phyloP scores from a whole-genome alignment of 37 sponge, comb jelly and placozoan genomes.

The Spongilla lacustris region DNA sequence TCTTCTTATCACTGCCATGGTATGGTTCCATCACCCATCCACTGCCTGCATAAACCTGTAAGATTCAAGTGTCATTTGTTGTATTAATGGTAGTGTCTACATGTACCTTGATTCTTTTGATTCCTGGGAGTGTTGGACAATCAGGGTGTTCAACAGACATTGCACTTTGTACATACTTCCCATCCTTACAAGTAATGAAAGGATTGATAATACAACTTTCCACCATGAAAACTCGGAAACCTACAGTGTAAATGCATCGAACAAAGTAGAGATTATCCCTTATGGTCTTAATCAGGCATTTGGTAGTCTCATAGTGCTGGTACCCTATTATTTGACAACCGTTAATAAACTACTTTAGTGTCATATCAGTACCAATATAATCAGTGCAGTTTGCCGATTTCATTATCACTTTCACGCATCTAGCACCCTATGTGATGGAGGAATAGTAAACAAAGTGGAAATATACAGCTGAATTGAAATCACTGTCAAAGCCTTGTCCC shows the following conservation, averaged over 20 bases:
- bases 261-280: constrained; percentile 50
- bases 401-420: background rate
- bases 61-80: background rate
- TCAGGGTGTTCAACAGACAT: constrained; percentile 58
- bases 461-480: background rate
- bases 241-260: constrained; percentile 32
- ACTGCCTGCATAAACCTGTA: constrained; percentile 50
- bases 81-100: background rate
- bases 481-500: background rate
- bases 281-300: constrained; percentile 35
- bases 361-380: background rate
- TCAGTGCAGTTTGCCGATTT: background rate
- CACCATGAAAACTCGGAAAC: background rate
- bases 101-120: constrained; percentile 52
- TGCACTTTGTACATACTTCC: constrained; percentile 50
- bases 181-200: constrained; percentile 24
- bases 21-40: constrained; percentile 75
- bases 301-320: constrained; percentile 31
- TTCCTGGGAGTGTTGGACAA: constrained; percentile 36
- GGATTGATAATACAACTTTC: background rate
- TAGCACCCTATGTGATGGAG: background rate
- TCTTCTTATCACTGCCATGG: constrained; percentile 21
- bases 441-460: background rate
- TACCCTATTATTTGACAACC: background rate
- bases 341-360: background rate